phyloP scores from a whole-genome alignment of 2,888 invertebrate species.

The Dione vanillae region DNA sequence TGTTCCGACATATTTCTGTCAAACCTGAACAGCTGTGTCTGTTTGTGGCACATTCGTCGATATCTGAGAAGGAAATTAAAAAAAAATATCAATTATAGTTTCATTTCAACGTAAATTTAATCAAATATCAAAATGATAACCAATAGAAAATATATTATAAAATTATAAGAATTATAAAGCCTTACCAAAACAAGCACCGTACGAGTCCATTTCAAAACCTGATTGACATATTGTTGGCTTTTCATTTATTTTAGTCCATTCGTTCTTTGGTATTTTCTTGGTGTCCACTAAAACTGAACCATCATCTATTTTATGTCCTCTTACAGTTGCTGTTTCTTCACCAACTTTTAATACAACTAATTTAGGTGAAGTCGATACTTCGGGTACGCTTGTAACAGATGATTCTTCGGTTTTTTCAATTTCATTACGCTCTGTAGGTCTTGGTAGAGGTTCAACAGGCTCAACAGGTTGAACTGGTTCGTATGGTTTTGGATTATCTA shows the following conservation, averaged over 20 bases:
- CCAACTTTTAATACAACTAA: slow-evolving; percentile 57
- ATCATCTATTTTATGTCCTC: slow-evolving; percentile 58
- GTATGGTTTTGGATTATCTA: slow-evolving; percentile 30
- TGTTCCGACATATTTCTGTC: slow-evolving; percentile 90
- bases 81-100: no score
- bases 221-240: slow-evolving; percentile 67
- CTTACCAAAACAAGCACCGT: slow-evolving; percentile 83
- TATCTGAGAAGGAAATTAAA: slow-evolving; percentile 83
- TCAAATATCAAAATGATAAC: no score
- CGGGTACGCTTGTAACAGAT: slow-evolving; percentile 52
- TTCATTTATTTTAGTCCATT: slow-evolving; percentile 62
- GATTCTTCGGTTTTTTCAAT: background rate
- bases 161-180: background rate
- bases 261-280: slow-evolving; percentile 61
- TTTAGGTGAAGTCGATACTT: slow-evolving; percentile 53
- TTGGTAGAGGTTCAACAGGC: slow-evolving; percentile 15
- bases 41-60: slow-evolving; percentile 89
- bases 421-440: slow-evolving; percentile 17
- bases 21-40: slow-evolving; percentile 83
- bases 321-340: slow-evolving; percentile 57
- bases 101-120: no score
- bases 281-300: slow-evolving; percentile 63
- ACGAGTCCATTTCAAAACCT: slow-evolving; percentile 82
- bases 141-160: background rate
- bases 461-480: slow-evolving; percentile 12